phyloP scores from a whole-genome alignment of 2,888 invertebrate species.

The Alitta virens region DNA sequence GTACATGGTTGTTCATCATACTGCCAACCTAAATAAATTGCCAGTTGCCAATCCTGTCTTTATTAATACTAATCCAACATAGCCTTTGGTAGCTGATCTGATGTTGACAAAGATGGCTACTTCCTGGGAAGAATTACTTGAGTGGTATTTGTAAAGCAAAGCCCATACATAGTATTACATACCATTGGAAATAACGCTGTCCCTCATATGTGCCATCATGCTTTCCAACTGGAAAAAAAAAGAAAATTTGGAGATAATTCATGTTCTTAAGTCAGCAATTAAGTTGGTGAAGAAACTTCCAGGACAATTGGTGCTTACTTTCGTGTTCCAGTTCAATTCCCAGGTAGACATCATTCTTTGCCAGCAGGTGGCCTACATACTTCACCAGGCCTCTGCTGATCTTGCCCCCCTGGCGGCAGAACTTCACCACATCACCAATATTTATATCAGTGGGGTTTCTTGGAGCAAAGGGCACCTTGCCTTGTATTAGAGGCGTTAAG shows the following conservation, averaged over 20 bases:
- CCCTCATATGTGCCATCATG: constrained; percentile 56
- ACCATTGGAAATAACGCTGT: constrained; percentile 55
- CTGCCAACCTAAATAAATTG: too few relatives aligned
- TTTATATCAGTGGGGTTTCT: constrained; percentile 48
- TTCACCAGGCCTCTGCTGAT: constrained; percentile 53
- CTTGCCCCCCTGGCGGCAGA: constrained; percentile 53
- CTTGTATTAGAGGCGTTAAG: not conserved
- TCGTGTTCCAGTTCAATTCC: constrained; percentile 56
- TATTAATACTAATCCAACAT: too few relatives aligned
- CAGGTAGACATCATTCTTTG: constrained; percentile 51
- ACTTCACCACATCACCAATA: constrained; percentile 53
- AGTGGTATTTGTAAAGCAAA: too few relatives aligned
- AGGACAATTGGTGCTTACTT: constrained; percentile 32
- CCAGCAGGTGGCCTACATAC: constrained; percentile 54
- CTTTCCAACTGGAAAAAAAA: constrained; percentile 48
- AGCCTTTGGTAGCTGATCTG: too few relatives aligned
- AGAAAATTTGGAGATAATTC: constrained; percentile 1
- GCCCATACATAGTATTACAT: too few relatives aligned
- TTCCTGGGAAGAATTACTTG: too few relatives aligned
- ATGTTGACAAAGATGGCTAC: too few relatives aligned
- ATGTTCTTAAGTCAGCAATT: too few relatives aligned
- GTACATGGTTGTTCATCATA: too few relatives aligned
- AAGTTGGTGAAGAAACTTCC: too few relatives aligned
- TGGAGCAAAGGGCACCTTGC: constrained; percentile 51
- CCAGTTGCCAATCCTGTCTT: too few relatives aligned